A percentile compares a stretch with the other conserved stretches of the same genome.
Evolutionary conservation across 2,888 invertebrate genomes (phyloP).

Genomic region (Cantharis rustica): DNA sequence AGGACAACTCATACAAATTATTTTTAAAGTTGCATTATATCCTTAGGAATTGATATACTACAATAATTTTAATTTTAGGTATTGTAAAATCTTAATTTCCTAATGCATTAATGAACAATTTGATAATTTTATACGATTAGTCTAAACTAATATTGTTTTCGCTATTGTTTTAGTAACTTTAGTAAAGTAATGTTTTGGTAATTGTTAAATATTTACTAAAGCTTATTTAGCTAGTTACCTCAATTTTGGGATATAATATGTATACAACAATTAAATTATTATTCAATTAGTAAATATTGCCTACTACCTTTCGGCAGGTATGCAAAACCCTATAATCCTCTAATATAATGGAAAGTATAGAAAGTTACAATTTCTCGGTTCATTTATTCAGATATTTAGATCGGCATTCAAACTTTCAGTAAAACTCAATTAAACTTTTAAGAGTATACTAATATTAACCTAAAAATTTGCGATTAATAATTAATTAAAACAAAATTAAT

Average conservation of each 20-base stretch:
- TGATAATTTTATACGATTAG: neutral
- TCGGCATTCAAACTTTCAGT: neutral
- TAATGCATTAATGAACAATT: neutral
- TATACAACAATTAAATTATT: neutral
- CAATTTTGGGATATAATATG: neutral
- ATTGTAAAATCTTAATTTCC: neutral
- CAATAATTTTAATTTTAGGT: neutral
- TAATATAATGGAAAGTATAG: neutral
- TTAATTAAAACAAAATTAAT: neutral
- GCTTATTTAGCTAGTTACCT: neutral
- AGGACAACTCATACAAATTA: neutral
- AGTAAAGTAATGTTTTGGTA: neutral
- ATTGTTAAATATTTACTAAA: neutral
- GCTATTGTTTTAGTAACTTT: neutral
- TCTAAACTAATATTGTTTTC: neutral
- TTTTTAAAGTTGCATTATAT: neutral
- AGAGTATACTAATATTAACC: neutral
- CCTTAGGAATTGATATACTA: neutral
- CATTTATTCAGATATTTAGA: neutral
- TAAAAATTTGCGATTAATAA: neutral
- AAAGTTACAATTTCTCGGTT: neutral
- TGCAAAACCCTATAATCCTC: neutral
- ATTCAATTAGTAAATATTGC: neutral
- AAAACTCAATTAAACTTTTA: neutral
- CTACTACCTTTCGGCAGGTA: neutral